Base-by-base conservation (phyloP, 2,888 invertebrate species). In the Xestia xanthographa region DNA sequence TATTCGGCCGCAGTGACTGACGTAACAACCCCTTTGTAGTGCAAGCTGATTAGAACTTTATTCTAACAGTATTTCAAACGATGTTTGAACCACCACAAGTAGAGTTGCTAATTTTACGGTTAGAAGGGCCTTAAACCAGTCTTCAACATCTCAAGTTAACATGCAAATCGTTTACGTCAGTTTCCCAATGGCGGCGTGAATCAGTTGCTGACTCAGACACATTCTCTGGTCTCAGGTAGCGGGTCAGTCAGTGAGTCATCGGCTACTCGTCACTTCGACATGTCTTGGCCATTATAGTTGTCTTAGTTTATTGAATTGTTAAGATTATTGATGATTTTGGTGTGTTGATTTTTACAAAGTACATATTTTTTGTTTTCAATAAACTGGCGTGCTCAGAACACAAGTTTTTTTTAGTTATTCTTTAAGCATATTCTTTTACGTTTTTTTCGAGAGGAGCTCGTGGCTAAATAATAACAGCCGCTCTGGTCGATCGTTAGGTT, bases 181-280 rank as follows among this genome's bases (percentile, higher is more conserved):
- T 84, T 71, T 72, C 65, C 65, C 79, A 73, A 74, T 78, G 78
- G 43, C 74, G 66, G 77, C 75, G 78, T 87, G 87, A 86, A 77
- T 85, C 89, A 89, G 66, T 75, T 79, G 89, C 88, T 92, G 91
- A 92, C 79, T 92, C 89, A 91, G 86, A 68, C 60, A 74, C 81
- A 86, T 89, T 88, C 88, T 87, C 88, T 85, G 66, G 85, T 72
- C 86, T 88, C 90, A 90, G 89, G 91, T 91, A 88, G 79, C 85
- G 71, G 67, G 66, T 53, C 14, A 75, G 38, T 17, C 43, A 26
- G 1, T 86, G 88, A 89, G 53, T 88, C 90, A 89, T 66, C 29
- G 60, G 11, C 1, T 8, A 48, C 20, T 50, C 60, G 58, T 70
- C 70, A 74, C 14, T 63, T 58, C 71, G 75, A 83, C 78, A 66